Percentiles rank a stretch among this genome's conserved stretches.
phyloP scores from a whole-genome alignment of 2,113 vertebrate species.

The Pseudonaja textilis region DNA sequence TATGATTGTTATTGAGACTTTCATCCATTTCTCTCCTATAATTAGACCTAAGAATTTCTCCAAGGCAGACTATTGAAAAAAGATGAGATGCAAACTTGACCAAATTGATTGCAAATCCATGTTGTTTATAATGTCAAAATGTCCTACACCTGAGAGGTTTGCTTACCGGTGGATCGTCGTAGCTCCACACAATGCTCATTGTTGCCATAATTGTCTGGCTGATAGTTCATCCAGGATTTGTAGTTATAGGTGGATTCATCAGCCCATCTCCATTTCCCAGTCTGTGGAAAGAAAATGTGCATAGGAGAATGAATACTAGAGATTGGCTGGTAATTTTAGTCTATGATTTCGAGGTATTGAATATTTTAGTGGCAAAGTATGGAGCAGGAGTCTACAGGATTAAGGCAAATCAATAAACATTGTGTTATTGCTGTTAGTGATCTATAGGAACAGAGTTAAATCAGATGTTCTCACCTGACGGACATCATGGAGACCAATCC shows the following conservation, averaged over 20 bases:
- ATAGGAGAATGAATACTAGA: background rate
- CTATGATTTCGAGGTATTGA: background rate
- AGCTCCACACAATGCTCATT: slow-evolving; percentile 12
- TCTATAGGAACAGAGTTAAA: background rate
- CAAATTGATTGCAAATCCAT: too few species aligned
- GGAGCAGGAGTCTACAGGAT: too few species aligned
- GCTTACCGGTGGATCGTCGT: background rate
- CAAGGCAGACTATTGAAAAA: too few species aligned
- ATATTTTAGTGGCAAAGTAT: too few species aligned
- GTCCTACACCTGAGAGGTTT: background rate
- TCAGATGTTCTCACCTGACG: background rate
- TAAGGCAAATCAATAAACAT: too few species aligned
- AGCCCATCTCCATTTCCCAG: slow-evolving; percentile 15
- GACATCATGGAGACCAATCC: slow-evolving; percentile 6
- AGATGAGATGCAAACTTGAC: too few species aligned
- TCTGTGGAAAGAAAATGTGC: background rate
- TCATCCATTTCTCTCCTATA: too few species aligned
- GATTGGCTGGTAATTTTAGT: background rate
- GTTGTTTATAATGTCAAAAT: too few species aligned
- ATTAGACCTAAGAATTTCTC: too few species aligned
- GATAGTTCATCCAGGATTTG: background rate
- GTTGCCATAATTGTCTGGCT: background rate
- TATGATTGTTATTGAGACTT: too few species aligned
- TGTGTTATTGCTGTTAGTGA: background rate
- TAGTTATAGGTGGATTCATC: slow-evolving; percentile 10